Evolutionary conservation across 2,113 vertebrate species (phyloP).

Genomic region (Ciconia boyciana): DNA sequence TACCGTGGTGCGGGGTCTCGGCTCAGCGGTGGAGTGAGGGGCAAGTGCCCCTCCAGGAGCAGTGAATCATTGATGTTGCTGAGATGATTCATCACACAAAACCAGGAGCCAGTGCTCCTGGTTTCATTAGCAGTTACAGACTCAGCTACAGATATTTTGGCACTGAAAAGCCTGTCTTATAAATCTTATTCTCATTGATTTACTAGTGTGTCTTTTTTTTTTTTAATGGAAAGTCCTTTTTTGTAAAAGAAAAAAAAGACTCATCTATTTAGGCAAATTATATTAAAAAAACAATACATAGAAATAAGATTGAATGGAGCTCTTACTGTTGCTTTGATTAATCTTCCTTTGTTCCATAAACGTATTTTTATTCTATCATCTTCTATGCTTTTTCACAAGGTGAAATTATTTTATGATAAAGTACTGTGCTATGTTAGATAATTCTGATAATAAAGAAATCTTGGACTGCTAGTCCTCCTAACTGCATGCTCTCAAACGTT

Average conservation of each 20-base stretch:
- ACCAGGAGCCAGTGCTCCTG: not conserved
- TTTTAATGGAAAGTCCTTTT: not conserved
- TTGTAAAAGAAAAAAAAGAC: not conserved
- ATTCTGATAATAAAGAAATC: not conserved
- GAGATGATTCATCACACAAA: not conserved
- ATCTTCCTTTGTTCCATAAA: not conserved
- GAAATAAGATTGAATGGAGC: not conserved
- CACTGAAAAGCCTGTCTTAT: not conserved
- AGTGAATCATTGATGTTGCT: not conserved
- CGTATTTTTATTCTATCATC: not conserved
- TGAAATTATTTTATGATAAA: not conserved
- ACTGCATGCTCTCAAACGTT: not conserved
- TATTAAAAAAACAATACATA: not conserved
- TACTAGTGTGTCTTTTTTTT: not conserved
- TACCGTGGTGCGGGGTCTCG: fast-evolving
- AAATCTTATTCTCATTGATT: not conserved
- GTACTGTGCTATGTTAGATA: not conserved
- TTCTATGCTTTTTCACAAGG: not conserved
- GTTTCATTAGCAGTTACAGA: not conserved
- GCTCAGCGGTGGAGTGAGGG: not conserved
- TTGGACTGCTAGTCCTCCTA: not conserved
- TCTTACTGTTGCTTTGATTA: not conserved
- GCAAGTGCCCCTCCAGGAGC: not conserved
- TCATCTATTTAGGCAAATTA: not conserved
- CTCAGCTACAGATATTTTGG: not conserved